Percentiles rank a stretch among this genome's conserved stretches.
Evolutionary conservation across 1,140 invertebrate species (phyloP).

Genomic region (Trialeurodes vaporariorum): DNA sequence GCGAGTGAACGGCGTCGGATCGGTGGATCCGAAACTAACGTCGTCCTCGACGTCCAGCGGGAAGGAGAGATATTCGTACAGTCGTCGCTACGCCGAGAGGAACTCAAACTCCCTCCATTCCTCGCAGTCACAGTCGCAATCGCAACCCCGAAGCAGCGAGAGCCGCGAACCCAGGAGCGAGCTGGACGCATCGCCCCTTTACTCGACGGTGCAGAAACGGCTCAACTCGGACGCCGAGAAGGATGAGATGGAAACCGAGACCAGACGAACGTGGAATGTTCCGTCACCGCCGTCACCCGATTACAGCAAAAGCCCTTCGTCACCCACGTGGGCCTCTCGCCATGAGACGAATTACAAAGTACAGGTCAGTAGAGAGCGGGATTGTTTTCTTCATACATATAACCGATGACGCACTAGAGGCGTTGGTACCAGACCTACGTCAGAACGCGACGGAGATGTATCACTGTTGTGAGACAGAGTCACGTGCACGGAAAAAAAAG

Average conservation of each 20-base stretch:
- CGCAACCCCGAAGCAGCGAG: not conserved
- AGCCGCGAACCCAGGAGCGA: not conserved
- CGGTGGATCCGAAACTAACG: conserved; percentile 2
- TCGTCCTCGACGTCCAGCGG: not conserved
- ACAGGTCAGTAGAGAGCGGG: no score
- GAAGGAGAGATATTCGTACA: not conserved
- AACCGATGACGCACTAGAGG: no score
- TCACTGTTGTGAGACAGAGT: no score
- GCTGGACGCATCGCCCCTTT: conserved; percentile 15
- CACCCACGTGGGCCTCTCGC: no score
- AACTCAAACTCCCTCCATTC: conserved; percentile 7
- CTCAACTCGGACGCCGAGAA: not conserved
- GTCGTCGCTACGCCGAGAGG: not conserved
- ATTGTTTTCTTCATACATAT: no score
- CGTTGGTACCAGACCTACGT: no score
- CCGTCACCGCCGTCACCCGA: not conserved
- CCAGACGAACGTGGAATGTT: not conserved
- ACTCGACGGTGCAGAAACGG: conserved; percentile 13
- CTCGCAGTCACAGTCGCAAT: not conserved
- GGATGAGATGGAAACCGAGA: not conserved
- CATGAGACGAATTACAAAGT: no score
- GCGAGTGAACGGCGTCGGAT: not conserved
- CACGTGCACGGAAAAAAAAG: no score
- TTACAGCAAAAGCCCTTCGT: not conserved
- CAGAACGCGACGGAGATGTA: no score